Conservation (phyloP, 2,888 invertebrate species). For the Odontothrips loti region DNA sequence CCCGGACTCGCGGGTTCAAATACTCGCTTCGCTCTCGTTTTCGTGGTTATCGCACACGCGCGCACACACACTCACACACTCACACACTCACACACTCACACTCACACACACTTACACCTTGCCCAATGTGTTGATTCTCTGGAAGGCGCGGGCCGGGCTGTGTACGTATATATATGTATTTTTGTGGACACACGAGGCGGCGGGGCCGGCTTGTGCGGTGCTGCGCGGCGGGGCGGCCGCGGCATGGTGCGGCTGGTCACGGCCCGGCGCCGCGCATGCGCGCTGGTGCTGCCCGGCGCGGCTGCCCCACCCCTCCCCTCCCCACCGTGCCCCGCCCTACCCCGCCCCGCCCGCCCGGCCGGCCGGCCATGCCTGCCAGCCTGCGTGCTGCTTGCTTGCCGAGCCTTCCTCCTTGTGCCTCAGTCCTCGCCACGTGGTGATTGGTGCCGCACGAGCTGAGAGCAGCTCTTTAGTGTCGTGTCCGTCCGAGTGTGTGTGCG, state of each 20-base stretch:
- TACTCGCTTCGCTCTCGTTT: too few relatives aligned
- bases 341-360: background rate
- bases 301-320: background rate
- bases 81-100: too few relatives aligned
- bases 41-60: too few relatives aligned
- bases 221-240: background rate
- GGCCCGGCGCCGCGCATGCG: background rate
- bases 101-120: too few relatives aligned
- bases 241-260: conserved; percentile 1
- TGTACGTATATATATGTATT: too few relatives aligned
- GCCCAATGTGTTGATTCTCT: too few relatives aligned
- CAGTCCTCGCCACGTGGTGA: background rate
- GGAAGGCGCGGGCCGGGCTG: too few relatives aligned
- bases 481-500: too few relatives aligned
- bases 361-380: background rate
- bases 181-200: too few relatives aligned
- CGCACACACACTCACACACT: too few relatives aligned
- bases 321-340: background rate
- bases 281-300: background rate
- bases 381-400: background rate
- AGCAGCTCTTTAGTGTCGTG: too few relatives aligned
- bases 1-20: too few relatives aligned
- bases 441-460: background rate
- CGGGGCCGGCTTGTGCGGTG: background rate
- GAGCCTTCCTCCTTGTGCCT: background rate